These are phyloP conservation scores for Stegastes partitus DNA, from an alignment of 2,113 vertebrate genomes.

Conservation along the genomic window DNA sequence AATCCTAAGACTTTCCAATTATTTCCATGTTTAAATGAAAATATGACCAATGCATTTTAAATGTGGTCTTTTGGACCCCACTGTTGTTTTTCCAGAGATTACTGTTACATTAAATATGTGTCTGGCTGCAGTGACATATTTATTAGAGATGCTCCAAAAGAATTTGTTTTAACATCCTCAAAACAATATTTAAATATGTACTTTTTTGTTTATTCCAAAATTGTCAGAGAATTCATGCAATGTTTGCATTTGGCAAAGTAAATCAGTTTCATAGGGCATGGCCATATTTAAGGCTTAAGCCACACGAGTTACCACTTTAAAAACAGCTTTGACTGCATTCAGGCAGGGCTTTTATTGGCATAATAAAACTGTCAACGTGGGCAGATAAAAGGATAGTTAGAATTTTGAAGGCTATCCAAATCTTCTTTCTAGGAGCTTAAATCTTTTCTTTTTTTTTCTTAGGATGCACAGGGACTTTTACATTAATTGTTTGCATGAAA, in stretches of 20 bases:
- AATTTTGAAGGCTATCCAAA: slow-evolving; percentile 27
- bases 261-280: not conserved
- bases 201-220: not conserved
- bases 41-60: too few relatives aligned
- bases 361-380: slow-evolving; percentile 21
- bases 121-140: not conserved
- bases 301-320: not conserved
- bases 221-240: slow-evolving; percentile 10
- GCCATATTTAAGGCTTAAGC: slow-evolving; percentile 1
- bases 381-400: slow-evolving; percentile 22
- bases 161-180: not conserved
- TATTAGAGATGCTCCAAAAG: not conserved
- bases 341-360: not conserved
- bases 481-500: slow-evolving; percentile 20
- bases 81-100: too few relatives aligned
- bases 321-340: not conserved
- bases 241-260: not conserved
- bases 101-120: too few relatives aligned
- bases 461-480: slow-evolving; percentile 4
- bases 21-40: too few relatives aligned
- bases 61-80: too few relatives aligned
- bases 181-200: not conserved
- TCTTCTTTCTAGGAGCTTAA: not conserved
- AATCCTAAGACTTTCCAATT: too few relatives aligned
- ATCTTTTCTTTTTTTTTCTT: not conserved